Percentiles rank a stretch among this genome's conserved stretches.
These are phyloP conservation scores for Tauraco erythrolophus DNA, from an alignment of 2,113 vertebrate genomes.

Conservation along the genomic window DNA sequence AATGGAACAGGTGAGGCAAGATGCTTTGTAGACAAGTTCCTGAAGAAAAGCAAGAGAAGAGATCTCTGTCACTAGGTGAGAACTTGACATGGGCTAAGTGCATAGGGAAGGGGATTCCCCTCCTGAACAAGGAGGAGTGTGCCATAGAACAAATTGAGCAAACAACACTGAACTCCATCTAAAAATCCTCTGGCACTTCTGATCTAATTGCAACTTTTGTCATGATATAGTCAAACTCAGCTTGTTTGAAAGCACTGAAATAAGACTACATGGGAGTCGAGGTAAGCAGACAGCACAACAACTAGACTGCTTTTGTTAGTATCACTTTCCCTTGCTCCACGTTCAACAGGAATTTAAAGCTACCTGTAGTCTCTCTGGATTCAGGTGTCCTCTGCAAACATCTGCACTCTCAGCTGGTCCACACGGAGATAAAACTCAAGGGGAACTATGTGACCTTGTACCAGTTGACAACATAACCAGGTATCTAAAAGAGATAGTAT, in stretches of 20 bases:
- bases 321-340: neutral
- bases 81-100: neutral
- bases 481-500: neutral
- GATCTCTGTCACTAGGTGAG: neutral
- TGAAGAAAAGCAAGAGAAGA: neutral
- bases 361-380: neutral
- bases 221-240: neutral
- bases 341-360: neutral
- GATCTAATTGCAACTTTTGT: neutral
- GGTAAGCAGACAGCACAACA: neutral
- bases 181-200: neutral
- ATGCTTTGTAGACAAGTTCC: neutral
- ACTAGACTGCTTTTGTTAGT: neutral
- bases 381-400: neutral
- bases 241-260: neutral
- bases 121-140: neutral
- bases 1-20: neutral
- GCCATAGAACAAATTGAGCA: neutral
- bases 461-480: neutral
- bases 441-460: neutral
- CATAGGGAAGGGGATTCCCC: neutral
- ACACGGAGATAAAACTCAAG: neutral
- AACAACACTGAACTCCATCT: neutral
- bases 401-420: neutral
- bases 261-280: neutral